Evolutionary conservation across 2,888 invertebrate genomes (phyloP).

Genomic region (Tortrix viridana): DNA sequence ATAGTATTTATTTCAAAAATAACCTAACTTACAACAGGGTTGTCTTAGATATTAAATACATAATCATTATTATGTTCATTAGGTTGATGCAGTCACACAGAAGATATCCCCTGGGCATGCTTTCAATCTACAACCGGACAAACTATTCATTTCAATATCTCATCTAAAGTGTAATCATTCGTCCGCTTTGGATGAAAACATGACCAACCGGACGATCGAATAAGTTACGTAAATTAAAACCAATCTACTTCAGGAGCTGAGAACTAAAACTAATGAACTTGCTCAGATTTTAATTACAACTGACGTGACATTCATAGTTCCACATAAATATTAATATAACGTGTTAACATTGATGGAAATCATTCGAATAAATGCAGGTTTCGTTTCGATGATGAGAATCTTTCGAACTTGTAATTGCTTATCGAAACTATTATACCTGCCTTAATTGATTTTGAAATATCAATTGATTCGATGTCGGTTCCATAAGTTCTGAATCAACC

Average conservation of each 20-base stretch:
- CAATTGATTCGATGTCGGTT: conserved; percentile 25
- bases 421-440: conserved; percentile 2
- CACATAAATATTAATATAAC: conserved; percentile 40
- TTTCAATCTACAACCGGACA: no score
- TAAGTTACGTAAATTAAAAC: conserved; percentile 3
- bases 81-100: no score
- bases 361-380: conserved; percentile 23
- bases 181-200: no score
- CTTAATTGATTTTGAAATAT: conserved; percentile 29
- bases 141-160: no score
- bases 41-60: no score
- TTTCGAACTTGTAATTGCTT: conserved; percentile 26
- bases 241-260: conserved; percentile 3
- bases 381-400: conserved; percentile 27
- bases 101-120: no score
- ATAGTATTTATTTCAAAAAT: no score
- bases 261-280: conserved; percentile 35
- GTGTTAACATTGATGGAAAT: conserved; percentile 39
- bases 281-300: conserved; percentile 37
- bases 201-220: no score
- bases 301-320: conserved; percentile 33
- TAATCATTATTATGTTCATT: no score
- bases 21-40: no score
- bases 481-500: conserved; percentile 22
- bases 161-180: no score